Evolutionary conservation across 2,113 vertebrate species (phyloP).

Genomic region (Tyto alba): DNA sequence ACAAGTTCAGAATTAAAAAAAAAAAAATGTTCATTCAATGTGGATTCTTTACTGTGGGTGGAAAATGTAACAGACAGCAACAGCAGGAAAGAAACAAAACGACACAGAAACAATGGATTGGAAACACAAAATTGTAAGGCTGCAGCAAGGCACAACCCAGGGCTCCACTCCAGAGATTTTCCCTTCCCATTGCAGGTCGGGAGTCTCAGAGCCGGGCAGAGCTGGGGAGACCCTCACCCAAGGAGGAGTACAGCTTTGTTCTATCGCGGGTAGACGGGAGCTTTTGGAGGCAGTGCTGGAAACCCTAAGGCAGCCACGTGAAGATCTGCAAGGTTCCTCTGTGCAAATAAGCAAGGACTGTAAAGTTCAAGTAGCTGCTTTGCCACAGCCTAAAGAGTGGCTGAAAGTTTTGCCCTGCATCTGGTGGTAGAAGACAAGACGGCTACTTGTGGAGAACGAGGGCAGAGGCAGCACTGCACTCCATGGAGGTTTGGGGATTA

Average conservation of each 20-base stretch:
- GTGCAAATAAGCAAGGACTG: no score
- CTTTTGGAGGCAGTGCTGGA: no score
- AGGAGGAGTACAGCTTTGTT: no score
- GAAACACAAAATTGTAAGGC: not conserved
- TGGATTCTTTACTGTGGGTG: not conserved
- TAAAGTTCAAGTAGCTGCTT: not conserved
- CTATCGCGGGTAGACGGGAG: no score
- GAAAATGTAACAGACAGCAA: not conserved
- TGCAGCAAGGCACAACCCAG: not conserved
- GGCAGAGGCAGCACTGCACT: not conserved
- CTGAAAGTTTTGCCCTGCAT: not conserved
- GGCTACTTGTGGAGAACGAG: accelerated
- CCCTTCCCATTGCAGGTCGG: not conserved
- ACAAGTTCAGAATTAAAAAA: not conserved
- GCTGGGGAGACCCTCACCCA: no score
- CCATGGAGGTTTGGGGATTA: not conserved
- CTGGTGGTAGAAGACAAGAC: no score
- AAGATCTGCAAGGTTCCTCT: no score
- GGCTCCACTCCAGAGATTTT: not conserved
- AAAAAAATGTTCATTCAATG: not conserved
- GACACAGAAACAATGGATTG: not conserved
- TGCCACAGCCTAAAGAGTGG: not conserved
- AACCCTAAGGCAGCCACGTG: no score
- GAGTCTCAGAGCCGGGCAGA: no score
- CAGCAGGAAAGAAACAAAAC: not conserved